Evolutionary conservation across 2,113 vertebrate species (phyloP).

Genomic region (Lepisosteus oculatus): DNA sequence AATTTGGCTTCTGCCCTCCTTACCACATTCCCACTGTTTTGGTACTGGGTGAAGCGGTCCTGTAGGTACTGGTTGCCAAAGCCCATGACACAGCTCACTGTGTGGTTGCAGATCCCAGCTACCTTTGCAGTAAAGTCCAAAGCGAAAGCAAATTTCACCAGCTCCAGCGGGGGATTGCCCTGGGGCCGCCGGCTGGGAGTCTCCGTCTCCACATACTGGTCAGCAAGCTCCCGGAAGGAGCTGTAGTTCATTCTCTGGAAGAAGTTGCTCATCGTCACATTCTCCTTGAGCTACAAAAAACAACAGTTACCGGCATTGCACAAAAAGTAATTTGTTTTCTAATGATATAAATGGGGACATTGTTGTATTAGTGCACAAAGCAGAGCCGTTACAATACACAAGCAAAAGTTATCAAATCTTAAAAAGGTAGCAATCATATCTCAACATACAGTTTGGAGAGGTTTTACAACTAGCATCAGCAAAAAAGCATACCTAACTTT

Average conservation of each 20-base stretch:
- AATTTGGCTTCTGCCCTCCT: neutral
- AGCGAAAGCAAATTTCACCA: constrained; percentile 69
- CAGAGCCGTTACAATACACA: neutral
- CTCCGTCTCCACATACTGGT: constrained; percentile 62
- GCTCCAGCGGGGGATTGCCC: constrained; percentile 40
- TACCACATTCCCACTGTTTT: constrained; percentile 32
- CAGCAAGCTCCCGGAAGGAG: constrained; percentile 74
- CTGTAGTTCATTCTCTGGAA: constrained; percentile 72
- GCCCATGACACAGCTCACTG: constrained; percentile 72
- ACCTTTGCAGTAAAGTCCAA: constrained; percentile 73
- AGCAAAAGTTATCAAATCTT: too few species aligned
- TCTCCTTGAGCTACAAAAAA: constrained; percentile 65
- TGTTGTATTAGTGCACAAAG: fast-evolving
- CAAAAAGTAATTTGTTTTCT: too few species aligned
- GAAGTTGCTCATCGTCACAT: constrained; percentile 56
- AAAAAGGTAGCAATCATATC: too few species aligned
- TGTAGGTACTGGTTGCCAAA: constrained; percentile 68
- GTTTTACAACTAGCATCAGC: too few species aligned
- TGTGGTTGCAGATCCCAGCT: constrained; percentile 61
- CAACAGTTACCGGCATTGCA: fast-evolving
- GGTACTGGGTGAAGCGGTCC: constrained; percentile 61
- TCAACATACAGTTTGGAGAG: too few species aligned
- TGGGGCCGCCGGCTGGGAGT: neutral
- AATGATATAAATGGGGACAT: too few species aligned
- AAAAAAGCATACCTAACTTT: too few species aligned